Base-by-base conservation (phyloP, 1,140 invertebrate genomes). In the Platyscapa corneri region DNA sequence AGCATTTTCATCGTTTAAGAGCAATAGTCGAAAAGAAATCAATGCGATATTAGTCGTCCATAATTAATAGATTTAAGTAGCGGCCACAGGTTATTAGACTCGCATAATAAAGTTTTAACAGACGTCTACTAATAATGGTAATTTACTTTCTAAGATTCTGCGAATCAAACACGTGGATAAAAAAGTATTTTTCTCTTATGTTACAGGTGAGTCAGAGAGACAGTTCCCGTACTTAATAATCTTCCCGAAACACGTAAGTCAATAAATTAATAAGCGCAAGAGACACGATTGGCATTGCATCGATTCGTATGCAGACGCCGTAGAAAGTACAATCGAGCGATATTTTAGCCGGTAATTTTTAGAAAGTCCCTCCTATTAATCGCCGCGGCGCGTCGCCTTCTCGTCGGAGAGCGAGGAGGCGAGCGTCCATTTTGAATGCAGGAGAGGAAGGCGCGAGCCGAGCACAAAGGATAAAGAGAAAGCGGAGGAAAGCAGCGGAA, bases 121-220 rank as follows among this genome's bases (percentile, higher is more conserved):
- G n/a, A n/a, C n/a, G n/a, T n/a, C n/a, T n/a, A n/a, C n/a, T n/a
- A n/a, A n/a, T 3, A 53, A 53, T 53, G 18, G 18, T 18, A 18
- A 12, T 53, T 53, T 53, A 18, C 8, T 53, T 53, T 12, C 18
- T 7, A 1, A 18, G 18, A 53, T 16, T 12, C 18, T 53, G 2
- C 18, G 18, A 2, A 18, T 53, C 18, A 2, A 53, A 60, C 23
- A 14, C 23, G 3, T 27, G 2, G 56, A 20, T 74, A 78, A 78
- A 37, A 18, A 27, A 27, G 0, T 60, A 42, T 16, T 75, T 37
- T 78, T 46, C 39, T n/a, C 39, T 67, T 79, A 0, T 79, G 83
- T 84, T 84, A 14, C 83, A 79, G 83, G 83, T 84, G 53, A 83
- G 72, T 82, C 46, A 53, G 27, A 49, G 34, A 72, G 53, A 42